Conservation (phyloP, 37 sponge, comb jelly and placozoan species). For the Halisarca cf. caerulea region DNA sequence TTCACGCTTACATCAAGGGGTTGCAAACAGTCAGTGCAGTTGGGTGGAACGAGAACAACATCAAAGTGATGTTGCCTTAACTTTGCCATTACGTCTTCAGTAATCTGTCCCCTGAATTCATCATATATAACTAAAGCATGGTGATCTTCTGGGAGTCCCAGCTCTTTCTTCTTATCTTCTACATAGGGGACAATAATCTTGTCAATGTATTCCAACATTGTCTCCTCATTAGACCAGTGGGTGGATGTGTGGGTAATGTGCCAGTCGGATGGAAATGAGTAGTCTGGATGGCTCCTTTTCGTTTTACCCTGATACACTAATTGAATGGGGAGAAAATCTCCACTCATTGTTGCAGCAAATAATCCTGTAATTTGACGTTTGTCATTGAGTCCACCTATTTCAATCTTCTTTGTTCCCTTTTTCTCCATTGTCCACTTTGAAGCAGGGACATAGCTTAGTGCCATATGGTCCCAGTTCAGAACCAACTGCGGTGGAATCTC, state of each 20-base stretch:
- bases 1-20: conserved; percentile 15
- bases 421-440: conserved; percentile 32
- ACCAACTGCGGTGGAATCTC: conserved; percentile 23
- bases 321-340: conserved; percentile 44
- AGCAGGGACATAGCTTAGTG: conserved; percentile 35
- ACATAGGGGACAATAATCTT: conserved; percentile 16
- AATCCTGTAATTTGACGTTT: conserved; percentile 37
- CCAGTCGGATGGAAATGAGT: conserved; percentile 12
- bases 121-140: no score
- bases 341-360: conserved; percentile 28
- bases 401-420: not conserved
- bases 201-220: conserved; percentile 10
- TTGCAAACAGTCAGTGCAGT: not conserved
- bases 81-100: no score
- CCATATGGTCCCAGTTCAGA: conserved; percentile 34
- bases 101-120: no score
- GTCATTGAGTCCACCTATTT: conserved; percentile 22
- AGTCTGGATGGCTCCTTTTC: conserved; percentile 16
- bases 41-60: no score
- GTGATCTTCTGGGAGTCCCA: no score
- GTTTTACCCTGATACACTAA: conserved; percentile 34
- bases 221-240: conserved; percentile 21
- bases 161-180: no score
- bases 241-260: conserved; percentile 11
- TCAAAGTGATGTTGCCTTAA: no score